Evolutionary conservation across 2,113 vertebrate species (phyloP).

Genomic region (Aplodontia rufa): DNA sequence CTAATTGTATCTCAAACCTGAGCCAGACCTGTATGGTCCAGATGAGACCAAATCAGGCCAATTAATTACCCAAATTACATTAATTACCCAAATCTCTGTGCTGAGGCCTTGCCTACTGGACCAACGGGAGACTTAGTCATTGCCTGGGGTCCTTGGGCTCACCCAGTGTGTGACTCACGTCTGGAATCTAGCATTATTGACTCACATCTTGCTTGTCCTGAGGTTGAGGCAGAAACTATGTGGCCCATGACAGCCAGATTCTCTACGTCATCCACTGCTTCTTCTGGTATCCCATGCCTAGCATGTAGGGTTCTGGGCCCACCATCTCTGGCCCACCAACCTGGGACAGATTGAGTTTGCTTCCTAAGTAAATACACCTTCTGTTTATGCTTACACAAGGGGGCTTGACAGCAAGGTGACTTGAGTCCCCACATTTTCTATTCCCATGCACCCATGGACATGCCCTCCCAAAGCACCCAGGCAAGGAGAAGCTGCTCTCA

Average conservation of each 20-base stretch:
- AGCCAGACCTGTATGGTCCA: slow-evolving; percentile 3
- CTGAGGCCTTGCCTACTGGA: neutral
- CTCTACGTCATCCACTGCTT: neutral
- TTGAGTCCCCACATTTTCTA: neutral
- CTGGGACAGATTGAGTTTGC: neutral
- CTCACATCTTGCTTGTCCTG: neutral
- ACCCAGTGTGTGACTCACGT: slow-evolving; percentile 49
- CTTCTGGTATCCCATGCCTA: neutral
- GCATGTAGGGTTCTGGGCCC: rapidly evolving
- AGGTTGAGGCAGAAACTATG: neutral
- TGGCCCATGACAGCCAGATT: rapidly evolving
- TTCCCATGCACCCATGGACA: neutral
- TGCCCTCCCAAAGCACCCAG: neutral
- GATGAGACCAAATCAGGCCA: slow-evolving; percentile 40
- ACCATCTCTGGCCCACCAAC: rapidly evolving
- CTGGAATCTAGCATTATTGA: slow-evolving; percentile 33
- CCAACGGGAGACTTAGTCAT: slow-evolving; percentile 34
- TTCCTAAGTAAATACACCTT: neutral
- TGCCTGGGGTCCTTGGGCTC: neutral
- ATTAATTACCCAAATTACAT: neutral
- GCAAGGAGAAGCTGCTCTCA: neutral
- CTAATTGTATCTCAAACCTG: slow-evolving; percentile 45
- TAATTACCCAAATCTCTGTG: slow-evolving; percentile 32
- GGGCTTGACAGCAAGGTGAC: too few relatives aligned
- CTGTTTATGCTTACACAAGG: neutral